These are phyloP conservation scores for Microtus pennsylvanicus DNA, from an alignment of 2,113 vertebrate species.

Conservation along the genomic window DNA sequence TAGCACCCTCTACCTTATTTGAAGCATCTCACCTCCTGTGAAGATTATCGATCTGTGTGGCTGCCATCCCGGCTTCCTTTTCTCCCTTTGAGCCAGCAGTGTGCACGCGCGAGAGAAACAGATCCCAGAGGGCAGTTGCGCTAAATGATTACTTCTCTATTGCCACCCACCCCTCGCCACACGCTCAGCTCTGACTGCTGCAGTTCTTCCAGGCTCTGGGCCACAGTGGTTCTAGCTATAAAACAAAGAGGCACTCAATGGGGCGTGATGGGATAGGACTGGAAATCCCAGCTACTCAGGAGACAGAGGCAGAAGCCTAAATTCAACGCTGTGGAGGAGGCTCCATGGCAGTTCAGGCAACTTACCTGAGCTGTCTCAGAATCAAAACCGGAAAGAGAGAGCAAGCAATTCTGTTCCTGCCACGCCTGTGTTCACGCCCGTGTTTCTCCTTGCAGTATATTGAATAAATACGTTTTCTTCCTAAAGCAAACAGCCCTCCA, in stretches of 20 bases:
- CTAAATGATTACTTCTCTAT: fast-evolving
- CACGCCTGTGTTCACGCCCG: fast-evolving
- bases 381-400: neutral
- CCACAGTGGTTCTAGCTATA: neutral
- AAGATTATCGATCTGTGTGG: neutral
- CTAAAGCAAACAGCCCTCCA: neutral
- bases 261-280: neutral
- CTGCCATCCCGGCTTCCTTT: neutral
- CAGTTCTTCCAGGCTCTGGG: neutral
- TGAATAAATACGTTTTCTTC: neutral
- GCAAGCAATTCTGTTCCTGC: neutral
- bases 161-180: neutral
- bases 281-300: neutral
- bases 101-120: neutral
- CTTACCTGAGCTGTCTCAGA: neutral
- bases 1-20: neutral
- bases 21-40: neutral
- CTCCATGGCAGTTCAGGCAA: neutral
- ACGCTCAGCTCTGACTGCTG: neutral
- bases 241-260: neutral
- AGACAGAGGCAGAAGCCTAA: neutral
- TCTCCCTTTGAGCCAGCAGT: neutral
- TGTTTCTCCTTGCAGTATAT: neutral
- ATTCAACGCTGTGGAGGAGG: neutral
- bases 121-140: neutral